Percentiles rank a stretch among this genome's conserved stretches.
These are phyloP conservation scores for Cheilosia grossa DNA, from an alignment of 2,888 invertebrate species.

Conservation along the genomic window DNA sequence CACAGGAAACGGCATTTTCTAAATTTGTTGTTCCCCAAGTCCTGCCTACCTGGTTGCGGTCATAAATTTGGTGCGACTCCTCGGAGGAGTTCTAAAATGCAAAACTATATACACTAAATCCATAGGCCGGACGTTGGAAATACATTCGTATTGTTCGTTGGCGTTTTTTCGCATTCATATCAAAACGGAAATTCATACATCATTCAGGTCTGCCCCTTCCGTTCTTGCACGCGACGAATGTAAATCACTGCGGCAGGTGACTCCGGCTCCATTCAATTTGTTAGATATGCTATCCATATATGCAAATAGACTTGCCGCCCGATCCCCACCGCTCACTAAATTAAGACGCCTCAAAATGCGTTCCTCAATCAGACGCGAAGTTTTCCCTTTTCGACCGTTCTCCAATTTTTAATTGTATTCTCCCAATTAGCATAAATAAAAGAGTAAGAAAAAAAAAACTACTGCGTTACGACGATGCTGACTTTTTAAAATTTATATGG, in stretches of 20 bases:
- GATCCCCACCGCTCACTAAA: background rate
- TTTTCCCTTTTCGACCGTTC: conserved; percentile 28
- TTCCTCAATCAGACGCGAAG: conserved; percentile 13
- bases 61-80: background rate
- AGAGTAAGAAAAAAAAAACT: background rate
- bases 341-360: conserved; percentile 8
- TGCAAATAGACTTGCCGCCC: background rate
- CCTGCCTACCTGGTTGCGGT: background rate
- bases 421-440: conserved; percentile 31
- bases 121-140: background rate
- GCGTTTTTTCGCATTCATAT: background rate
- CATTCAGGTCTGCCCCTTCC: conserved; percentile 7
- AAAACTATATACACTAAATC: too few relatives aligned
- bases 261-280: background rate
- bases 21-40: background rate
- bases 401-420: background rate
- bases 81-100: background rate
- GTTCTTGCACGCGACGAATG: conserved; percentile 33
- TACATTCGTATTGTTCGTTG: background rate
- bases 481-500: conserved; percentile 1
- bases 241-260: conserved; percentile 4
- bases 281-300: too few relatives aligned
- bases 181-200: conserved; percentile 25
- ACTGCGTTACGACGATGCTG: background rate
- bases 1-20: conserved; percentile 21